Evolutionary conservation across 2,888 invertebrate genomes (phyloP), one percentile per base, ranked within the genome.

Genomic region (Sminthurides aquaticus): DNA sequence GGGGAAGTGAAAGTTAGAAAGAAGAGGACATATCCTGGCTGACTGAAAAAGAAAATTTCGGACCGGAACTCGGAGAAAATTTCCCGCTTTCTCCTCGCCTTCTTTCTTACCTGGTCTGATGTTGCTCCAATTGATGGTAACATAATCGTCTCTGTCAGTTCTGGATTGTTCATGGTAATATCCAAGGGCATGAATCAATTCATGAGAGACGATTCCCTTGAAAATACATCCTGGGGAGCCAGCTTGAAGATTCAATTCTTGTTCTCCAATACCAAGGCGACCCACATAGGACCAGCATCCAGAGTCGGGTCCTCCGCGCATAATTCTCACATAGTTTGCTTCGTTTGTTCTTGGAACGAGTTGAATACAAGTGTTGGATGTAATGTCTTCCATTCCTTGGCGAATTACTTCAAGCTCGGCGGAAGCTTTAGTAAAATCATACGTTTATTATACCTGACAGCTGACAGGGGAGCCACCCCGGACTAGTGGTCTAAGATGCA

Each of bases 251-350:
- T 67, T 67, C 22, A 67, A 15, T 20, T 58, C 34, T 57, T 67
- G 67, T 20, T 58, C 20, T 26, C 67, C 67, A n/a, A n/a, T n/a
- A 3, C 65, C 65, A 20, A 61, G 49, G 20, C 34, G 59, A 15
- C 67, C 67, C 3, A 67, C 67, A 43, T 66, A 67, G 18, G 66
- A 67, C 69, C 69, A 69, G 34, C 69, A 69, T n/a, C 69, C 69
- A 11, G 67, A 58, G 28, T 63, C 56, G 26, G 58, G 22, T 1
- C 49, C 67, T 25, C 69, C 69, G n/a, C 66, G 54, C 22, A 61
- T 26, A 52, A 69, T 58, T 20, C 57, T 62, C 15, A 69, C 69
- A 18, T 58, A 68, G 48, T 69, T 58, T 20, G 24, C 24, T 5
- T 69, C 58, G 11, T 25, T 61, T 15, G 63, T 55, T 15, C 69